These are phyloP conservation scores for Eupithecia exiguata DNA, from an alignment of 2,888 invertebrate genomes.

Conservation along the genomic window DNA sequence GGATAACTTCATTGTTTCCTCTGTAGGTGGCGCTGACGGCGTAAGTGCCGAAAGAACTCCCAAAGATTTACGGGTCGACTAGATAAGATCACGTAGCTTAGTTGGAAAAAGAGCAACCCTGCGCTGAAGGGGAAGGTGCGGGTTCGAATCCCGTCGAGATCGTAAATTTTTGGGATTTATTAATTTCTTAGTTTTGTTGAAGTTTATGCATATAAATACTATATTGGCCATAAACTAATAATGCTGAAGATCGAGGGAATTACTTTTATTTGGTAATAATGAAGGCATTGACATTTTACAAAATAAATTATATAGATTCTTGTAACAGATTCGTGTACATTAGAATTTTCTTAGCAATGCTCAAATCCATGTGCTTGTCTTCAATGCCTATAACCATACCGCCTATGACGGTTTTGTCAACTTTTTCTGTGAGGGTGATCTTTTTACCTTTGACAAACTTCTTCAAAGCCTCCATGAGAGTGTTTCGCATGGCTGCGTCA, in stretches of 20 bases:
- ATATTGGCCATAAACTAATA: conserved; percentile 59
- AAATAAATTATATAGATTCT: conserved; percentile 53
- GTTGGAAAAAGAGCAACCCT: too few species aligned
- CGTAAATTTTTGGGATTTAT: too few species aligned
- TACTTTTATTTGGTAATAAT: conserved; percentile 17
- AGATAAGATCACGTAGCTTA: too few species aligned
- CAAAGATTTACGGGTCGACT: too few species aligned
- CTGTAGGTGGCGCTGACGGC: too few species aligned
- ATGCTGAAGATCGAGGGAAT: neutral
- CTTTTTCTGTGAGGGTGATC: conserved; percentile 67
- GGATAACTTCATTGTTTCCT: too few species aligned
- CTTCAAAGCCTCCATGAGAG: conserved; percentile 61
- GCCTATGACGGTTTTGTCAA: conserved; percentile 66
- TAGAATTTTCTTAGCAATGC: conserved; percentile 62
- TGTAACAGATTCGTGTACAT: conserved; percentile 69
- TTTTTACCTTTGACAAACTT: conserved; percentile 67
- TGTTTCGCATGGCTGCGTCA: conserved; percentile 51
- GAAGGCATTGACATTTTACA: conserved; percentile 21
- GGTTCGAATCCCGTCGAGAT: too few species aligned
- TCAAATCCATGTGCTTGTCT: conserved; percentile 74
- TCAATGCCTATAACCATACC: conserved; percentile 73
- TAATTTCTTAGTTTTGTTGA: too few species aligned
- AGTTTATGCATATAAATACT: conserved; percentile 51
- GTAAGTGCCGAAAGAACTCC: too few species aligned
- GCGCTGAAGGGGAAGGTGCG: too few species aligned